Evolutionary conservation across 2,113 vertebrate genomes (phyloP).

Genomic region (Paracyprichromis sp.): DNA sequence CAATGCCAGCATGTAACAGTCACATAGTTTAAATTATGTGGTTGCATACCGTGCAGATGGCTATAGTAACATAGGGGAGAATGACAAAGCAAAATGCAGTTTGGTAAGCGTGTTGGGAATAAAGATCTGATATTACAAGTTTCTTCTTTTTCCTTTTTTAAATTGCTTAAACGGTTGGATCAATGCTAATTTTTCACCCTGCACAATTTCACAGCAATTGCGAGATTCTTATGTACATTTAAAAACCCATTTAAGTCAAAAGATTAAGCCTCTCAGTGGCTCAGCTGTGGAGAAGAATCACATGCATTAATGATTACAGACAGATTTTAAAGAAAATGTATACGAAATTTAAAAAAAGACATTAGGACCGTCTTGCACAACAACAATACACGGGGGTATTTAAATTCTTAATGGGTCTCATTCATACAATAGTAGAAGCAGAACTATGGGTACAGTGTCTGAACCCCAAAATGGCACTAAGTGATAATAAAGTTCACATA

Average conservation of each 20-base stretch:
- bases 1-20: conserved; percentile 59
- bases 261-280: background rate
- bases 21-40: conserved; percentile 68
- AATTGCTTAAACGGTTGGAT: conserved; percentile 27
- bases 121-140: background rate
- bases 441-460: background rate
- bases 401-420: background rate
- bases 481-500: conserved; percentile 39
- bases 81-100: conserved; percentile 27
- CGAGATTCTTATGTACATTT: conserved; percentile 10
- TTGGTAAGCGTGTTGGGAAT: conserved; percentile 41
- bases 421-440: background rate
- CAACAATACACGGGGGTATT: background rate
- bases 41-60: conserved; percentile 53
- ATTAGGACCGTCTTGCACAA: background rate
- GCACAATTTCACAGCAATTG: conserved; percentile 23
- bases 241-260: background rate
- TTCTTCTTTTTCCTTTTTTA: conserved; percentile 11
- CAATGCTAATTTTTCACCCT: background rate
- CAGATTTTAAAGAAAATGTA: background rate
- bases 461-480: background rate
- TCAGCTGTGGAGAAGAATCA: background rate
- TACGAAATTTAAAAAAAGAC: background rate
- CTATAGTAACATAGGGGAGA: conserved; percentile 31
- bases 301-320: background rate